phyloP scores from a whole-genome alignment of 1,140 invertebrate genomes.

The Meteorus sp. region DNA sequence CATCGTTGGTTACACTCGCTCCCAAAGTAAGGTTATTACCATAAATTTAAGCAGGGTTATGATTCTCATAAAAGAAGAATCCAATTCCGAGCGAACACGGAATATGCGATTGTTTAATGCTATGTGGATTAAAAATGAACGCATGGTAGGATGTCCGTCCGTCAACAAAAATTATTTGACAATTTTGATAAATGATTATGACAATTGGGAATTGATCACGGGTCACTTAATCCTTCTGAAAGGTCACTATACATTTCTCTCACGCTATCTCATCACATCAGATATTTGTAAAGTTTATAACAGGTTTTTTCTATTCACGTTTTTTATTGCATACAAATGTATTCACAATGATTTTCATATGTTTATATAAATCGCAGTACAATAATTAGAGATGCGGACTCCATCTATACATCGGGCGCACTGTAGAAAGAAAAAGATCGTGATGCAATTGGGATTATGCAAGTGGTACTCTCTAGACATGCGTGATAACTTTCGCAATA shows the following conservation, averaged over 20 bases:
- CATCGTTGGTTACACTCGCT: slow-evolving; percentile 6
- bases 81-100: too few species aligned
- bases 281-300: too few species aligned
- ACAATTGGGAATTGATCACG: neutral
- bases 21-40: slow-evolving; percentile 15
- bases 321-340: neutral
- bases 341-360: neutral
- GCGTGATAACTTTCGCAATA: neutral
- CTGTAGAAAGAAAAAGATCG: neutral
- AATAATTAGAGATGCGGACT: neutral
- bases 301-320: too few species aligned
- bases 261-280: neutral
- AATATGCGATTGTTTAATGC: too few species aligned
- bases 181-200: neutral
- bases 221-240: neutral
- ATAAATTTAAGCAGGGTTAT: too few species aligned
- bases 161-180: neutral
- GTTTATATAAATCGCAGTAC: neutral
- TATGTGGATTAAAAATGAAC: too few species aligned
- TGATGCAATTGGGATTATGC: neutral
- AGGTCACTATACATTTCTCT: slow-evolving; percentile 7
- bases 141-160: too few species aligned
- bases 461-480: neutral
- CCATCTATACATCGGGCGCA: neutral
- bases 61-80: too few species aligned